phyloP scores from a whole-genome alignment of 2,888 invertebrate genomes.

The Gibbula magus region DNA sequence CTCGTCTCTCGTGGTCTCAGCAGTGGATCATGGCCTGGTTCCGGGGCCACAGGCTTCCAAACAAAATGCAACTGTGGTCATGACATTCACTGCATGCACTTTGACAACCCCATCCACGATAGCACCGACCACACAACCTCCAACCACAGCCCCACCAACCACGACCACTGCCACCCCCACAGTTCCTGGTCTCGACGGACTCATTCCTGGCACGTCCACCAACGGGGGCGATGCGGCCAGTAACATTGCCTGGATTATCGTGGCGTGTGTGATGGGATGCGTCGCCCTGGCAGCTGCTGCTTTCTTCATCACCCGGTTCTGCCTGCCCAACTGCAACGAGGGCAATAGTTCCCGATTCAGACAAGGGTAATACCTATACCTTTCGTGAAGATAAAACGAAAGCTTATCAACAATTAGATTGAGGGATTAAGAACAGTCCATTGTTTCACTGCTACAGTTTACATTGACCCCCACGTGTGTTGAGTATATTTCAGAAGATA shows the following conservation, averaged over 20 bases:
- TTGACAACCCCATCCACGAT: not conserved
- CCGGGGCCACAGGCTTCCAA: not conserved
- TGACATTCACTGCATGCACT: not conserved
- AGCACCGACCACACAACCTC: not conserved
- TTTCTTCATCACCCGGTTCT: not conserved
- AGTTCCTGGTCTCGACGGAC: not conserved
- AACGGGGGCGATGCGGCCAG: not conserved
- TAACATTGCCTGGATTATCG: conserved; percentile 9
- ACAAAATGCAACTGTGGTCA: not conserved
- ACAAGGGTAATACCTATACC: not conserved
- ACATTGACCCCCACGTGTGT: too few relatives aligned
- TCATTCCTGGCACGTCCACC: not conserved
- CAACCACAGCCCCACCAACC: not conserved
- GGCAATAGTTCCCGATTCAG: not conserved
- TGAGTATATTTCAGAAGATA: too few relatives aligned
- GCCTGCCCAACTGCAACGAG: not conserved
- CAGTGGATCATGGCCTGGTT: not conserved
- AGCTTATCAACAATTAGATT: too few relatives aligned
- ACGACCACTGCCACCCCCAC: not conserved
- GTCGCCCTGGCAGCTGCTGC: not conserved
- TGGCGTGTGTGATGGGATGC: not conserved
- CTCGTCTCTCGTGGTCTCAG: not conserved
- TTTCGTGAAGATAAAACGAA: not conserved
- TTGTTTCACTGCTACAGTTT: too few relatives aligned
- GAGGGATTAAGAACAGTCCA: too few relatives aligned